Evolutionary conservation across 2,888 invertebrate species (phyloP).

Genomic region (Eupeodes luniger): DNA sequence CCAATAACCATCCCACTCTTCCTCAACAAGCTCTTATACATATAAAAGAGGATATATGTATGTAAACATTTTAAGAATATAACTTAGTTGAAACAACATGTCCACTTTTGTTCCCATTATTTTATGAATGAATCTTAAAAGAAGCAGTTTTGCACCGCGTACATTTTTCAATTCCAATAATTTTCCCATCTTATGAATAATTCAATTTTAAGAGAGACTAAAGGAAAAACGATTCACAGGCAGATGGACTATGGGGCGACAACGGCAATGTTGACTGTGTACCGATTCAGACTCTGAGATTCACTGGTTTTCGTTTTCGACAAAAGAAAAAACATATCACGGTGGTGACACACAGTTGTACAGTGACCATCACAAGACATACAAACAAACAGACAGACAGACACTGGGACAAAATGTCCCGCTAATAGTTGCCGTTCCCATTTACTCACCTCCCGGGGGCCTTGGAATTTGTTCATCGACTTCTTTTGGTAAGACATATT

Average conservation of each 20-base stretch:
- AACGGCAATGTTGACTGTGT: neutral
- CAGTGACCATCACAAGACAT: neutral
- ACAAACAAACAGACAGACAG: neutral
- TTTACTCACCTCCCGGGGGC: conserved; percentile 52
- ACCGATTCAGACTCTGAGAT: conserved; percentile 15
- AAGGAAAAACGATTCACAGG: neutral
- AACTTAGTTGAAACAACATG: neutral
- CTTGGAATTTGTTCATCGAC: conserved; percentile 25
- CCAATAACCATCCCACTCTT: too few relatives aligned
- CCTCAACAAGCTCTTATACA: too few relatives aligned
- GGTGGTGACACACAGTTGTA: conserved; percentile 45
- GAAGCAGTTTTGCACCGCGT: conserved; percentile 34
- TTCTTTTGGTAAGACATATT: conserved; percentile 27
- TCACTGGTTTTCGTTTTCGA: conserved; percentile 1
- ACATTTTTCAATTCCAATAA: conserved; percentile 70
- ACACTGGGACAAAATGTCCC: conserved; percentile 59
- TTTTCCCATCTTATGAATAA: conserved; percentile 74
- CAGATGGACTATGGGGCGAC: neutral
- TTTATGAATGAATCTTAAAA: conserved; percentile 68
- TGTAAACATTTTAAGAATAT: neutral
- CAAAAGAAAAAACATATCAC: conserved; percentile 54
- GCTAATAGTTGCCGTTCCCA: conserved; percentile 69
- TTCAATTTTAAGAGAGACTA: conserved; percentile 38
- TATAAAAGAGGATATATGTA: neutral
- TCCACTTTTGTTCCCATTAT: conserved; percentile 36